Conservation (phyloP, 2,888 invertebrate species). For the Deroplatys truncata region DNA sequence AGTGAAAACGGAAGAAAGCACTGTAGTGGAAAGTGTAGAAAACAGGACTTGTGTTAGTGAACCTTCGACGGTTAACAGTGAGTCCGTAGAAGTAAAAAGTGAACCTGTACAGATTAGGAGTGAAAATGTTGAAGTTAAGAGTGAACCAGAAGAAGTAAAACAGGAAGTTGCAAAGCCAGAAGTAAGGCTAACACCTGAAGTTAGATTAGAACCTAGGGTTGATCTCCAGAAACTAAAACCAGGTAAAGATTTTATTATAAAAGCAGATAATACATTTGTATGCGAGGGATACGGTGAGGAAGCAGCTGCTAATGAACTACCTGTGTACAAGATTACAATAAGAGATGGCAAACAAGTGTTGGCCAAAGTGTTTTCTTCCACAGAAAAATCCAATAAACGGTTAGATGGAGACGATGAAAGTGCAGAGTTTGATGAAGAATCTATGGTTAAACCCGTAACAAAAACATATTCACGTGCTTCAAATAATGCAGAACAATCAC, state of each 20-base stretch:
- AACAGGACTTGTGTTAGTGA: not conserved
- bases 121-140: not conserved
- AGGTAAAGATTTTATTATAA: not conserved
- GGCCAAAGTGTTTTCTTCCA: constrained; percentile 53
- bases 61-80: not conserved
- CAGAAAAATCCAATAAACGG: not conserved
- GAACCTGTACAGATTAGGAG: not conserved
- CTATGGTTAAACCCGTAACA: constrained; percentile 29
- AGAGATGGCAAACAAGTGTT: constrained; percentile 70
- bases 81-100: not conserved
- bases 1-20: not conserved
- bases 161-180: not conserved
- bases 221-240: not conserved
- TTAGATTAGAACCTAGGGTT: not conserved
- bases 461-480: not conserved
- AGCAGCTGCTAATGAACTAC: constrained; percentile 34
- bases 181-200: not conserved
- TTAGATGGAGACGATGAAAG: constrained; percentile 20
- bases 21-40: not conserved
- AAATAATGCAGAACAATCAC: not conserved
- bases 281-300: constrained; percentile 23
- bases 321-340: constrained; percentile 60
- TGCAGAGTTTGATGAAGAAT: not conserved
- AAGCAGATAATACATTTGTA: constrained; percentile 20
- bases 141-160: not conserved